Evolutionary conservation across 2,113 vertebrate genomes (phyloP), one percentile per base, ranked within the genome.

Genomic region (Leucosticte australis): DNA sequence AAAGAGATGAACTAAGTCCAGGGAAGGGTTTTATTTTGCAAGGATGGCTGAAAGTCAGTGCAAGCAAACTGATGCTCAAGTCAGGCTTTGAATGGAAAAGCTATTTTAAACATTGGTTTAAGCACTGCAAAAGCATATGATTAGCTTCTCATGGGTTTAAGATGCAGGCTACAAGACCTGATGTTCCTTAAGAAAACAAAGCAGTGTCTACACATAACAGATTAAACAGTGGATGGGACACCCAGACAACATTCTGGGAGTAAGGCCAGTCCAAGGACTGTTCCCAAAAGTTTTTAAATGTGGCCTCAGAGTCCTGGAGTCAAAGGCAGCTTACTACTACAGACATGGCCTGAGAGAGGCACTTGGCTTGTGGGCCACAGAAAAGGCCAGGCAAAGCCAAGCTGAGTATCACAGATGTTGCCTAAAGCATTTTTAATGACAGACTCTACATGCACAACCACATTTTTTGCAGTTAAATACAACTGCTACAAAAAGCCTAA

Each of bases 91-190:
- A 77, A 90, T 28, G 67, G 78, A 91, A 95, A 94, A 78, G 62
- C 42, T 92, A 85, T 94, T 95, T 91, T 88, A 76, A 85, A 83
- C 63, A 46, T 7, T 80, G 78, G 78, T 76, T 95, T 93, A 85
- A 90, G 79, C 37, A 68, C 33, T 93, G 82, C 69, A 90, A 57
- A 93, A 96, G 88, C 85, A 87, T 92, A 84, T 91, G 90, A 95
- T 92, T 94, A 96, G 52, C 56, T 89, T 71, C 71, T 60, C 78
- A 37, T 53, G 83, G 67, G 90, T 69, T 83, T 80, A 39, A 64
- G 76, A 95, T 78, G 68, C 68, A 90, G 92, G 52, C 59, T 92
- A 56, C 64, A 81, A 81, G 64, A 90, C 53, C 82, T 80, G 60
- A 89, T 75, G 39, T n/a, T 86, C 90, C 79, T 55, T 30, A 33